phyloP scores from a whole-genome alignment of 2,797 vertebrate genomes.

The Setipinna tenuifilis region DNA sequence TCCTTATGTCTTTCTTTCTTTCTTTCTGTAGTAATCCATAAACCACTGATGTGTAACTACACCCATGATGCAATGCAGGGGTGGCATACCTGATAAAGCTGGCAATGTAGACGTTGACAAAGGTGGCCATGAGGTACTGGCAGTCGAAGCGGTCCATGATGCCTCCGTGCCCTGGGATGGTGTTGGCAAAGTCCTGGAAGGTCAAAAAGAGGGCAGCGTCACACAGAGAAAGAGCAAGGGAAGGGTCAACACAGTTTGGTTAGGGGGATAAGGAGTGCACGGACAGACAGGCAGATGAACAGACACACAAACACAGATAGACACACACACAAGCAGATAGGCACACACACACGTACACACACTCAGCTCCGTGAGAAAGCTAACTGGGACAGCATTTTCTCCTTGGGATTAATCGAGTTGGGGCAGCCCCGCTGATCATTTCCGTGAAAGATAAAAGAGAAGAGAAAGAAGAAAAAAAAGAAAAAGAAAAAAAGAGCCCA shows the following conservation, averaged over 20 bases:
- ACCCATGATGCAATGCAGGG: too few species aligned
- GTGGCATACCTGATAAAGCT: slow-evolving; percentile 93
- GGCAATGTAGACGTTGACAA: slow-evolving; percentile 97
- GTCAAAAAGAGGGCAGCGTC: background rate
- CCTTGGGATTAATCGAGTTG: background rate
- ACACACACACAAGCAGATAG: background rate
- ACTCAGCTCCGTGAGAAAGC: background rate
- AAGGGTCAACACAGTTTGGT: background rate
- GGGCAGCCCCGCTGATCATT: background rate
- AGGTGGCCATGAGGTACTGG: slow-evolving; percentile 99
- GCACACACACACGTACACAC: background rate
- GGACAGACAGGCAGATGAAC: background rate
- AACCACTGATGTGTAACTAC: background rate
- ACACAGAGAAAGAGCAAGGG: background rate
- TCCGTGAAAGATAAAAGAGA: background rate
- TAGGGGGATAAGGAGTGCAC: background rate
- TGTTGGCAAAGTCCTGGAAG: slow-evolving; percentile 94
- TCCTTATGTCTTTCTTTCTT: too few species aligned
- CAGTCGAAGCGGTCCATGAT: slow-evolving; percentile 99
- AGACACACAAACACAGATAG: background rate
- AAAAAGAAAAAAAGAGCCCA: background rate
- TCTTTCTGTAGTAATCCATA: background rate
- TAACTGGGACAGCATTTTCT: background rate
- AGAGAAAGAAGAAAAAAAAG: too few species aligned
- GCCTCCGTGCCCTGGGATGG: slow-evolving; percentile 95